Percentiles rank a stretch among this genome's conserved stretches.
Conservation (phyloP, 1,140 invertebrate genomes). For the Diploscapter pachys region DNA sequence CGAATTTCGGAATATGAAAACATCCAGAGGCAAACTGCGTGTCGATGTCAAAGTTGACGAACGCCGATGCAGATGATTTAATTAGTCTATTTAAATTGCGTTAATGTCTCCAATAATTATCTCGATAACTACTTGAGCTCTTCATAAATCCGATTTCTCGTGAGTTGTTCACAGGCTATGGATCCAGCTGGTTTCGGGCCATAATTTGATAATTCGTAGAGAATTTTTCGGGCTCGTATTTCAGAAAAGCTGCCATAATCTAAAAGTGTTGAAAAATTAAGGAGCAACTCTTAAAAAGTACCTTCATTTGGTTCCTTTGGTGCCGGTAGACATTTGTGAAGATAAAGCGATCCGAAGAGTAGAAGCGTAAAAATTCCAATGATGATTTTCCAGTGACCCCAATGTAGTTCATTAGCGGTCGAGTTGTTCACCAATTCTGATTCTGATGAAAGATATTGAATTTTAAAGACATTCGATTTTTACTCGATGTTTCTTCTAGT, state of each 20-base stretch:
- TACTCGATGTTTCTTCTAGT: neutral
- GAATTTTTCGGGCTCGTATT: conserved; percentile 19
- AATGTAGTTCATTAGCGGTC: no score
- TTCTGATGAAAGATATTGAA: no score
- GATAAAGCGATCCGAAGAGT: conserved; percentile 14
- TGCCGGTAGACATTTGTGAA: conserved; percentile 29
- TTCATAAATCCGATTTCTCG: conserved; percentile 32
- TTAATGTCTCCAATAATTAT: neutral
- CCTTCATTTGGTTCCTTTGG: conserved; percentile 31
- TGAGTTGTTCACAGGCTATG: conserved; percentile 31
- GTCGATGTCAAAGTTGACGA: conserved; percentile 61
- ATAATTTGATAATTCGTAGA: conserved; percentile 30
- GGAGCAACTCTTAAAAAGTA: neutral
- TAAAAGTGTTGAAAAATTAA: conserved; percentile 3
- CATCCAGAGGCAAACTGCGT: conserved; percentile 72
- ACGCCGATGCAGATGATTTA: neutral
- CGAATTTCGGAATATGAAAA: conserved; percentile 72
- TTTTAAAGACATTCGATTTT: neutral
- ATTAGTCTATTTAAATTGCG: conserved; percentile 10
- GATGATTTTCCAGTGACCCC: conserved; percentile 23
- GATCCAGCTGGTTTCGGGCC: conserved; percentile 40
- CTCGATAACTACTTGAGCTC: conserved; percentile 27
- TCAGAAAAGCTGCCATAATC: conserved; percentile 38
- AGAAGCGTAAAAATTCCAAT: conserved; percentile 13
- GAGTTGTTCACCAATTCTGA: no score